These are phyloP conservation scores for Neoitamus cyanurus DNA, from an alignment of 2,888 invertebrate genomes.

Conservation along the genomic window DNA sequence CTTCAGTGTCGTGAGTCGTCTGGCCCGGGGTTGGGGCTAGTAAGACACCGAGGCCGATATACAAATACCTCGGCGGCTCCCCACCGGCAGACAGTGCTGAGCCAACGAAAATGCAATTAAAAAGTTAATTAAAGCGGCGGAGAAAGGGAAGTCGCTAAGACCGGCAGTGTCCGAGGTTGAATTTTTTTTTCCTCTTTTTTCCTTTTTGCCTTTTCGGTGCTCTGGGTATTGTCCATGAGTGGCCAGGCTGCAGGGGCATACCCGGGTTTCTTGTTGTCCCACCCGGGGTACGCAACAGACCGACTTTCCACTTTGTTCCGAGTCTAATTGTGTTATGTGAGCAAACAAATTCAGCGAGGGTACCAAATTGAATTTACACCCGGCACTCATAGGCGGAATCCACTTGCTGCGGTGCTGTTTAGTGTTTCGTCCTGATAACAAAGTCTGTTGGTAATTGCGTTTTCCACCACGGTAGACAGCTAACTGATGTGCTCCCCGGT, in stretches of 20 bases:
- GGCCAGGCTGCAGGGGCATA: not conserved
- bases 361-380: constrained; percentile 43
- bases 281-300: constrained; percentile 11
- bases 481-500: constrained; percentile 38
- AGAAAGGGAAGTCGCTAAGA: constrained; percentile 8
- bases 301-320: constrained; percentile 29
- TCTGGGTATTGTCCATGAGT: not conserved
- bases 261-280: not conserved
- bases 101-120: constrained; percentile 32
- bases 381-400: constrained; percentile 40
- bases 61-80: not conserved
- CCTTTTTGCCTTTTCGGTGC: not conserved
- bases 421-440: constrained; percentile 45
- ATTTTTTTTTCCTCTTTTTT: not conserved
- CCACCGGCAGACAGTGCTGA: not conserved
- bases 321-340: constrained; percentile 45
- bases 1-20: not conserved
- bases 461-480: constrained; percentile 43
- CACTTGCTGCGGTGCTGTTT: constrained; percentile 42
- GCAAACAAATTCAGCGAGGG: constrained; percentile 45
- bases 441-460: constrained; percentile 44
- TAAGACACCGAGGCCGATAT: not conserved
- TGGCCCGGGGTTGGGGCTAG: not conserved
- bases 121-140: constrained; percentile 23
- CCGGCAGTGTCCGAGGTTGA: not conserved